Evolutionary conservation across 2,797 vertebrate genomes (phyloP), one percentile per base, ranked within the genome.

Genomic region (Cyclopterus lumpus): DNA sequence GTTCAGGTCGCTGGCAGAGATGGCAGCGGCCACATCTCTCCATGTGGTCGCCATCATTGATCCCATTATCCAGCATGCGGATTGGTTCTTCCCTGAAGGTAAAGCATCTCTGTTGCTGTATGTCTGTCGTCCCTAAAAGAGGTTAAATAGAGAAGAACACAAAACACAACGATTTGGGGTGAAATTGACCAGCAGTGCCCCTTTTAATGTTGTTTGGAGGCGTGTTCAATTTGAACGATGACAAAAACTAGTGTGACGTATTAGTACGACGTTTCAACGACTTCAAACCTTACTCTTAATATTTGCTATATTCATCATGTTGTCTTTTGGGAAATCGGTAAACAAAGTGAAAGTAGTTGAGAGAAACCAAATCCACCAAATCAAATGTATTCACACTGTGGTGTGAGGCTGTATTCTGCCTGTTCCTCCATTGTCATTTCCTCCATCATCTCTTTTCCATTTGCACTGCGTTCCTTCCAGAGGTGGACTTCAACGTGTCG

Each of bases 81-180:
- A 97, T 86, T 99, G 98, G 97, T 99, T 99, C 95, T 99, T 99
- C 87, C 97, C 97, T 28, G 98, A 95, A 81, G 98, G 98, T 99
- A 93, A 83, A 80, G 68, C 59, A 55, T 24, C 11, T 64, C 4
- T 38, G 4, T 18, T 77, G 2, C 57, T 71, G 16, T 60, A n/a
- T 61, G 70, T 68, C 6, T 14, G 14, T 74, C 10, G 14, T 5
- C 16, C 22, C 24, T 18, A 1, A 20, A 18, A 36, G 11, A 40
- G 22, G 24, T 10, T 3, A 26, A 44, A 57, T 20, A 26, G 60
- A 32, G 28, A 49, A 15, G 30, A 32, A 20, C 9, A 40, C 18
- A 32, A 4, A 34, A 62, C 10, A 28, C n/a, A n/a, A 28, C 7
- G 1, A 63, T 55, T 44, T 24, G 4, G 28, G 49, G 26, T 34